A percentile compares a stretch with the other conserved stretches of the same genome.
phyloP scores from a whole-genome alignment of 2,113 vertebrate genomes.

The Indri indri region DNA sequence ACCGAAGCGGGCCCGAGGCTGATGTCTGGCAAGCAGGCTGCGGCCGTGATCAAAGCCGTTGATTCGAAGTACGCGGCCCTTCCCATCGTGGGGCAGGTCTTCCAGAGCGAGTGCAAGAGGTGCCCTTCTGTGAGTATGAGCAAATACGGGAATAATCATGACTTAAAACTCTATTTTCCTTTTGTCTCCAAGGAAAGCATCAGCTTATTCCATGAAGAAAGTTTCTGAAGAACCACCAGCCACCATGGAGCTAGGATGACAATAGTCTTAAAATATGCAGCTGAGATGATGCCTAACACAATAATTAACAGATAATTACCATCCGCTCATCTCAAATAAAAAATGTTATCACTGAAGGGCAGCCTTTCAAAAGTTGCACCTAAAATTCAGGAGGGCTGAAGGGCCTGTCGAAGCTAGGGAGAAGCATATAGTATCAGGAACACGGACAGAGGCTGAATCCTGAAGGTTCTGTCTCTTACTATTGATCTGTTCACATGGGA shows the following conservation, averaged over 20 bases:
- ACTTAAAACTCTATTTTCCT: not conserved
- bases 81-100: slow-evolving; percentile 87
- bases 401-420: not conserved
- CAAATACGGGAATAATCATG: not conserved
- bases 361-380: not conserved
- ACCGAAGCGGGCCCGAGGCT: slow-evolving; percentile 87
- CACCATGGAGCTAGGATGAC: not conserved
- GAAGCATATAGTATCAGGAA: not conserved
- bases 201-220: not conserved
- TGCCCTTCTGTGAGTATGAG: slow-evolving; percentile 90
- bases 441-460: not conserved
- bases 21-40: slow-evolving; percentile 88
- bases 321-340: not conserved
- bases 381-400: not conserved
- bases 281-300: not conserved
- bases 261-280: not conserved
- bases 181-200: not conserved
- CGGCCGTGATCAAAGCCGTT: slow-evolving; percentile 87
- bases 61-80: slow-evolving; percentile 89
- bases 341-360: not conserved
- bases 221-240: not conserved
- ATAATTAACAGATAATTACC: not conserved
- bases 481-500: not conserved
- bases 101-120: slow-evolving; percentile 86
- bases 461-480: not conserved